A percentile compares a stretch with the other conserved stretches of the same genome.
Evolutionary conservation across 2,797 vertebrate genomes (phyloP).

Genomic region (Orientallactaga sibirica): DNA sequence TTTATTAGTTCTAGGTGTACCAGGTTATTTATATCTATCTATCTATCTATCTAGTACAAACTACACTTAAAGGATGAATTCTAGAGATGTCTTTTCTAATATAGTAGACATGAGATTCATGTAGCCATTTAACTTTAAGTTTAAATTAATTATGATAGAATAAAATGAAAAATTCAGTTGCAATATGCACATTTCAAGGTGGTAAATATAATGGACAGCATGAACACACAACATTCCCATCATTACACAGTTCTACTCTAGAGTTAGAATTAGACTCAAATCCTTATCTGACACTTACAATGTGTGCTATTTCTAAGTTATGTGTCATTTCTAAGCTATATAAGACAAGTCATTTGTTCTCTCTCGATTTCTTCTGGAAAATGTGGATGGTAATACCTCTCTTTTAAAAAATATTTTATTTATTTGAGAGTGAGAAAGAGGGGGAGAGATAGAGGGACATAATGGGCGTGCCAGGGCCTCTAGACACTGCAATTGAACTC

Average conservation of each 20-base stretch:
- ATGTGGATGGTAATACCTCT: neutral
- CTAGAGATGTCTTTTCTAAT: conserved; percentile 6
- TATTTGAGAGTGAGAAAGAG: too few species aligned
- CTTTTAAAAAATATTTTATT: neutral
- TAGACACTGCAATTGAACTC: too few species aligned
- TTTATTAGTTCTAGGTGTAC: neutral
- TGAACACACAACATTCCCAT: neutral
- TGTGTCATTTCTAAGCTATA: neutral
- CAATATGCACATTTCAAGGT: conserved; percentile 53
- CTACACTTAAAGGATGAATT: conserved; percentile 43
- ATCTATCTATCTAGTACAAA: neutral
- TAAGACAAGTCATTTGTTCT: conserved; percentile 41
- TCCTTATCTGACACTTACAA: neutral
- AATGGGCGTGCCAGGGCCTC: too few species aligned
- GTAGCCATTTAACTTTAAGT: conserved; percentile 19
- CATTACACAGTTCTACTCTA: neutral
- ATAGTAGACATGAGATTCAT: neutral
- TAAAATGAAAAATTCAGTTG: conserved; percentile 32
- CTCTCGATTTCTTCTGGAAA: conserved; percentile 30
- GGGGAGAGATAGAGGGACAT: too few species aligned
- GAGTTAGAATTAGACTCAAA: conserved; percentile 51
- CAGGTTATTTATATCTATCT: neutral
- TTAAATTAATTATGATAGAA: conserved; percentile 52
- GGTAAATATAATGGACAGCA: neutral
- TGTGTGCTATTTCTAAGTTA: neutral